These are phyloP conservation scores for Margaritifera margaritifera DNA, from an alignment of 2,888 invertebrate genomes.

Conservation along the genomic window DNA sequence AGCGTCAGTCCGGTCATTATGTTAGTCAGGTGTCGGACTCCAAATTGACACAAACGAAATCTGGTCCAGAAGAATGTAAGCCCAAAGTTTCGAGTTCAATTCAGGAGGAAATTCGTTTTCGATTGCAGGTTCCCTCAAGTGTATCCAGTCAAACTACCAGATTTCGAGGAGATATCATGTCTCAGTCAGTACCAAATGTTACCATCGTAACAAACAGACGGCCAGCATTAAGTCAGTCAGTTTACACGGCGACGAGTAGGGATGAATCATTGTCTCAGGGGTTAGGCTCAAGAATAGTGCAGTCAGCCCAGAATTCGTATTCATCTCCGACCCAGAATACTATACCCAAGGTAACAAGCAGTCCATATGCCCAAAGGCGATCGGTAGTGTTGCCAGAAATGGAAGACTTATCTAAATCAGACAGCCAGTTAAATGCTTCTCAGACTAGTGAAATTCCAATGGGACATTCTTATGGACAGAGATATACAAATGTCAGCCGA, in stretches of 20 bases:
- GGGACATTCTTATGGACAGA: conserved; percentile 2
- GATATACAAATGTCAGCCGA: background rate
- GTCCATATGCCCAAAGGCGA: conserved; percentile 43
- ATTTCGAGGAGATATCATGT: too few species aligned
- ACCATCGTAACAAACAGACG: too few species aligned
- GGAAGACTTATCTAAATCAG: conserved; percentile 60
- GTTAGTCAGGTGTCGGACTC: too few species aligned
- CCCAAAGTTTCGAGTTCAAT: conserved; percentile 8
- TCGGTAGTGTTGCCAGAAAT: conserved; percentile 24
- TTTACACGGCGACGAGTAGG: too few species aligned
- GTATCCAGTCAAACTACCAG: too few species aligned
- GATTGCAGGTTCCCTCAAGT: conserved; percentile 23
- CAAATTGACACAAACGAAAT: too few species aligned
- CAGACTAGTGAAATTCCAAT: conserved; percentile 9
- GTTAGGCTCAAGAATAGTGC: too few species aligned
- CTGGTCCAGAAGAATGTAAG: background rate
- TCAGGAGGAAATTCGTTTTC: conserved; percentile 25
- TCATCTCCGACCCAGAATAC: too few species aligned
- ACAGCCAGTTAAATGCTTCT: conserved; percentile 52
- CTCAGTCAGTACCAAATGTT: too few species aligned
- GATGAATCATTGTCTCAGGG: too few species aligned
- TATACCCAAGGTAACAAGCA: conserved; percentile 29
- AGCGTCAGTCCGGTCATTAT: conserved; percentile 36
- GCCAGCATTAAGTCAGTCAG: too few species aligned
- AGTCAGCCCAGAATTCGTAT: too few species aligned